phyloP scores from a whole-genome alignment of 2,888 invertebrate genomes.

The Conomelus anceps region DNA sequence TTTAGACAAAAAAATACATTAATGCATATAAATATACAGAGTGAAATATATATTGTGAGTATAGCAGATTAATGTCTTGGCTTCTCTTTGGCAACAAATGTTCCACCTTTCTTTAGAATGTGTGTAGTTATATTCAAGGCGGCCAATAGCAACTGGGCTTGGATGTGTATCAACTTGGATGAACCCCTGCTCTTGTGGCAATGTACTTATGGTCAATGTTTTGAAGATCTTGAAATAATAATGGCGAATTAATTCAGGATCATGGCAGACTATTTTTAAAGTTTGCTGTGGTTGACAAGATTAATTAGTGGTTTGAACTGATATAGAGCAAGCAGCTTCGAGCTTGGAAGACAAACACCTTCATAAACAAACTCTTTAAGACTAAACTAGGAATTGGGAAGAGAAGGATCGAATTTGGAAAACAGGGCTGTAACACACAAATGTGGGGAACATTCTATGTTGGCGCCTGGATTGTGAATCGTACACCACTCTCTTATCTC shows the following conservation, averaged over 20 bases:
- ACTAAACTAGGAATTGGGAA: no score
- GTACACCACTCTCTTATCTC: no score
- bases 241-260: neutral
- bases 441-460: no score
- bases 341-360: neutral
- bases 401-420: no score
- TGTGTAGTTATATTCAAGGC: conserved; percentile 95
- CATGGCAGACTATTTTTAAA: neutral
- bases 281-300: neutral
- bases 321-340: neutral
- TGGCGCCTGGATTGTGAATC: no score
- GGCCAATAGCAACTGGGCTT: conserved; percentile 89
- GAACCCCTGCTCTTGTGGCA: no score
- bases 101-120: conserved; percentile 77
- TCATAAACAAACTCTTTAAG: neutral
- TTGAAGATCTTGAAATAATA: neutral
- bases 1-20: no score
- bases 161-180: no score
- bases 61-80: conserved; percentile 81
- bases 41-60: no score
- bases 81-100: conserved; percentile 92
- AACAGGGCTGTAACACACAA: no score
- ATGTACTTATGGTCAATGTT: neutral
- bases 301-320: neutral
- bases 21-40: no score